Percentiles rank a stretch among this genome's conserved stretches.
These are phyloP conservation scores for Apodemia zela DNA, from an alignment of 2,888 invertebrate genomes.

Conservation along the genomic window DNA sequence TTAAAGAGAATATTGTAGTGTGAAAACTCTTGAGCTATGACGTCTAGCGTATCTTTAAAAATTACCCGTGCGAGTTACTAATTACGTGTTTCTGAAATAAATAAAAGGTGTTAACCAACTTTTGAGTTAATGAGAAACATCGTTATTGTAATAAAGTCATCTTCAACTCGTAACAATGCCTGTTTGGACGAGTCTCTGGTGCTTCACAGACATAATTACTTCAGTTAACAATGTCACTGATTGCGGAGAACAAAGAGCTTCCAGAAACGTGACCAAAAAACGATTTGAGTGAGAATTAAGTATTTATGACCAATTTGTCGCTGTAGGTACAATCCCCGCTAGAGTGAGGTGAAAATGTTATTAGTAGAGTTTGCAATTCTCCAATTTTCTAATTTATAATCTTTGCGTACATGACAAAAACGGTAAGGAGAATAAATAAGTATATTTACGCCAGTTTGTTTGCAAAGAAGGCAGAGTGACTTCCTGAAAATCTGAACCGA, in stretches of 20 bases:
- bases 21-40: too few relatives aligned
- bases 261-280: constrained; percentile 31
- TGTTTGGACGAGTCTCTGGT: constrained; percentile 31
- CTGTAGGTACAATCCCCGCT: neutral
- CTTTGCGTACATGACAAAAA: too few relatives aligned
- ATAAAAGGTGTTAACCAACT: constrained; percentile 4
- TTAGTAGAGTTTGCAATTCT: neutral
- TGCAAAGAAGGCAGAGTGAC: too few relatives aligned
- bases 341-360: neutral
- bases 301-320: constrained; percentile 21
- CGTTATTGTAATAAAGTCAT: constrained; percentile 28
- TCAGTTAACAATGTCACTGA: constrained; percentile 31
- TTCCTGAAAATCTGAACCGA: too few relatives aligned
- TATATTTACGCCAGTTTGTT: too few relatives aligned
- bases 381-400: too few relatives aligned
- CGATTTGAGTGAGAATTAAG: constrained; percentile 25
- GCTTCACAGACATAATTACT: constrained; percentile 32
- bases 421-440: too few relatives aligned
- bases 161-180: constrained; percentile 32
- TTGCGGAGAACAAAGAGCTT: constrained; percentile 26
- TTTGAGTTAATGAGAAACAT: constrained; percentile 28
- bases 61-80: too few relatives aligned
- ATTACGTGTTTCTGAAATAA: too few relatives aligned
- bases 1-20: too few relatives aligned
- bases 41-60: too few relatives aligned